phyloP scores from a whole-genome alignment of 2,113 vertebrate species.

The Callipepla californica region DNA sequence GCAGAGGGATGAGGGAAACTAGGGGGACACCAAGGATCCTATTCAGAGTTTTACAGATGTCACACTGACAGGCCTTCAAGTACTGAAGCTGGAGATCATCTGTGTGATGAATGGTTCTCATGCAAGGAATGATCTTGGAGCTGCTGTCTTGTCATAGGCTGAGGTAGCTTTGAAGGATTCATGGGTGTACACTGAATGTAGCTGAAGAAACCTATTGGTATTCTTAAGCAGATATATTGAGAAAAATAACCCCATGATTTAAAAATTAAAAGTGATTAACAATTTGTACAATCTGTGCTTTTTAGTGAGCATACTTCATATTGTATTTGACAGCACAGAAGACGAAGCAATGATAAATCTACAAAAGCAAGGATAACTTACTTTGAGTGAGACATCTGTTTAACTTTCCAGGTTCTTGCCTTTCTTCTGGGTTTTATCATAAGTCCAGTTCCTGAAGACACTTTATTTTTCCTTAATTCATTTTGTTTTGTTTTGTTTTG shows the following conservation, averaged over 20 bases:
- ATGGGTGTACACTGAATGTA: accelerated
- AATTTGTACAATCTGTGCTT: not conserved
- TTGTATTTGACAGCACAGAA: not conserved
- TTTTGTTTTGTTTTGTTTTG: not conserved
- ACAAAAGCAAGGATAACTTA: not conserved
- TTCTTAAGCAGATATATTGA: not conserved
- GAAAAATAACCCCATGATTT: not conserved
- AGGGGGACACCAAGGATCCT: not conserved
- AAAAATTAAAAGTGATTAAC: not conserved
- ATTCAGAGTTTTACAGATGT: accelerated
- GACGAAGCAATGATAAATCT: not conserved
- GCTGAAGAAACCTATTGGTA: not conserved
- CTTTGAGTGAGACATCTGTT: not conserved
- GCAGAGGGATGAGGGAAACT: not conserved
- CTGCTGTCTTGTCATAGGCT: not conserved
- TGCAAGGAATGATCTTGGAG: not conserved
- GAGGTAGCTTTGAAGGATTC: not conserved
- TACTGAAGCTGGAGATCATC: not conserved
- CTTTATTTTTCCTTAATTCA: not conserved
- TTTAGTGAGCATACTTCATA: not conserved
- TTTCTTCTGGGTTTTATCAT: not conserved
- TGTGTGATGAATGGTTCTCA: not conserved
- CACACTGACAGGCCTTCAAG: not conserved
- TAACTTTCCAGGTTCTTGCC: not conserved
- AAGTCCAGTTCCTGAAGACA: not conserved